Base-by-base conservation (phyloP, 2,888 invertebrate genomes). In the Phengaris alcon region DNA sequence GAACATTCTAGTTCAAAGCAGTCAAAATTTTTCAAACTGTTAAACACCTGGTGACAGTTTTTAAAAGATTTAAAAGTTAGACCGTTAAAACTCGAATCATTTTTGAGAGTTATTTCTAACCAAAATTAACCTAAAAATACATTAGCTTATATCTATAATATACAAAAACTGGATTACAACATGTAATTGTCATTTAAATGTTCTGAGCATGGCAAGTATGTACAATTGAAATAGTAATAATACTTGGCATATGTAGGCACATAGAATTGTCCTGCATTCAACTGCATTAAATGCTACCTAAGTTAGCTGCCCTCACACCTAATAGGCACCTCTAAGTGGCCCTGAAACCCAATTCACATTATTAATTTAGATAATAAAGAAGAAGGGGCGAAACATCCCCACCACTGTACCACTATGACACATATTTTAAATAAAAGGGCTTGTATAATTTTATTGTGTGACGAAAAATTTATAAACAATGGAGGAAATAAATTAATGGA, bases 101-200 rank as follows among this genome's bases (percentile, higher is more conserved):
- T 15, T 48, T 48, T 54, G 54, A 54, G 72, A 72, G 72, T 54
- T 72, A 72, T 70, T 22, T 6, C 44, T 68, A 13, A 54, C 54
- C 22, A 54, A 54, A 35, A 12, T 35, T 6, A 72, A 35, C 52
- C 52, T 72, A 72, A 22, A 72, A 22, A 54, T 72, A 72, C 54
- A 54, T 72, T 72, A 72, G 22, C 72, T 52, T 72, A 72, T 48
- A n/a, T 22, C 72, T 72, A 72, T 35, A 72, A 35, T 72, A 70
- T 70, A 70, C 70, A 70, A 72, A 72, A 52, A 52, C 12, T 72
- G 72, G 54, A 72, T 54, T 72, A 72, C 72, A 22, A 35, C 15
- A 44, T 54, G 72, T 72, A 72, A 72, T 72, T 72, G 72, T 72
- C 72, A 72, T 72, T 52, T 35, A 52, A 72, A 68, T 44, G 68